Evolutionary conservation across 2,113 vertebrate genomes (phyloP), one percentile per base, ranked within the genome.

Genomic region (Tetraodon nigroviridis): DNA sequence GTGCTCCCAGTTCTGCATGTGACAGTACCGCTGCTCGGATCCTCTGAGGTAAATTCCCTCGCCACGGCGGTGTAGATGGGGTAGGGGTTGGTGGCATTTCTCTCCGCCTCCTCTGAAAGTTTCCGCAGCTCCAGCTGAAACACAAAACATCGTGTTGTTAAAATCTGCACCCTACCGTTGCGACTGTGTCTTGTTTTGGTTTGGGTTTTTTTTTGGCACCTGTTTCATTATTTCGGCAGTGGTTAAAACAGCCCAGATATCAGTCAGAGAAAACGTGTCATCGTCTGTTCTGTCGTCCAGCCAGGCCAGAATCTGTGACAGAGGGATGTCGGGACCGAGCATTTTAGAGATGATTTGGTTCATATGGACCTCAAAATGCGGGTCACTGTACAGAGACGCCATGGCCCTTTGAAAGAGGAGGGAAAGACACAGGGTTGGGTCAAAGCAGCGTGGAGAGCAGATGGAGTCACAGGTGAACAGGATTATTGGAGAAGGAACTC

Each of bases 61-160:
- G 83, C 84, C 20, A 71, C 22, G 18, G 80, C 82, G 0, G 64
- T 19, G 55, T 87, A 87, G 48, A 87, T 45, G 7, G 84, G 86
- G 44, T 86, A 87, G 0, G 86, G 86, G 73, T 84, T 86, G 24
- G 58, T 69, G 42, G 48, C 52, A 1, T 80, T 77, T 51, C 80
- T 75, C 14, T 17, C 13, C 14, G 71, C 69, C 16, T 83, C 82
- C 1, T 79, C 73, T 55, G 86, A 87, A 24, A 87, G 56, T 48
- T 0, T n/a, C 3, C 78, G 51, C 6, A 16, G 0, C n/a, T 83
- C 76, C 76, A 84, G 60, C 83, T 87, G 45, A 41, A 32, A 58
- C 48, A 56, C 7, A 61, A 2, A 51, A 55, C 4, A 44, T 14
- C 10, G 2, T 27, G 24, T 40, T 16, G 41, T 16, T 7, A 55